Conservation (phyloP, 1,140 invertebrate species). For the Galendromus occidentalis region DNA sequence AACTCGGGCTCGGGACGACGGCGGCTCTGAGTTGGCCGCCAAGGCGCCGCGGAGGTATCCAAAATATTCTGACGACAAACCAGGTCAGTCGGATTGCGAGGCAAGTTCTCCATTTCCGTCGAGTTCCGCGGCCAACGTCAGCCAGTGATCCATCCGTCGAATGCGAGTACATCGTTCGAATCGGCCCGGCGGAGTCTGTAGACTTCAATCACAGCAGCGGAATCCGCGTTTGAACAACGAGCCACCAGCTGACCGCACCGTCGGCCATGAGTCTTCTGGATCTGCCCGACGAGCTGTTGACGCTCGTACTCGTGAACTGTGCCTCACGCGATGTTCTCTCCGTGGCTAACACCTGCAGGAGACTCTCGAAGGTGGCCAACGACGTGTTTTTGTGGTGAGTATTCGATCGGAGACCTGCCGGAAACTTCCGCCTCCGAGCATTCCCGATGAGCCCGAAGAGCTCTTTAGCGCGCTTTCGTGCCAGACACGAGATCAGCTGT, state of each 20-base stretch:
- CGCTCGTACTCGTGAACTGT: background rate
- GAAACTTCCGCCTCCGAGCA: too few species aligned
- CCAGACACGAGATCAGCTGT: too few species aligned
- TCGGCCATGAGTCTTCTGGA: background rate
- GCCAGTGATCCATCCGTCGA: background rate
- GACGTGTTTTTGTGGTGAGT: background rate
- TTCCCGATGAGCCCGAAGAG: too few species aligned
- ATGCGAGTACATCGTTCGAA: background rate
- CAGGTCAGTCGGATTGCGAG: background rate
- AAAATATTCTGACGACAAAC: constrained; percentile 3
- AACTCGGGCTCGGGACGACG: background rate
- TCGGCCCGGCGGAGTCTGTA: background rate
- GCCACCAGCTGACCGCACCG: background rate
- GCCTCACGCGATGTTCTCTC: background rate
- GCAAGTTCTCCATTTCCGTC: background rate
- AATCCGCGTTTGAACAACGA: background rate
- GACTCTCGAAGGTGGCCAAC: background rate
- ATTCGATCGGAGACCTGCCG: too few species aligned
- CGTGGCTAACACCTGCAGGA: background rate
- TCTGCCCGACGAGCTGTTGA: background rate
- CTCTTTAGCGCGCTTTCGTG: too few species aligned
- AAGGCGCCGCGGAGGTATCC: background rate
- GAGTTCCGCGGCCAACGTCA: background rate
- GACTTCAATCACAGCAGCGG: background rate
- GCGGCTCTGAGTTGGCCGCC: background rate